Base-by-base conservation (phyloP, 2,797 vertebrate species). In the Alectoris magna region DNA sequence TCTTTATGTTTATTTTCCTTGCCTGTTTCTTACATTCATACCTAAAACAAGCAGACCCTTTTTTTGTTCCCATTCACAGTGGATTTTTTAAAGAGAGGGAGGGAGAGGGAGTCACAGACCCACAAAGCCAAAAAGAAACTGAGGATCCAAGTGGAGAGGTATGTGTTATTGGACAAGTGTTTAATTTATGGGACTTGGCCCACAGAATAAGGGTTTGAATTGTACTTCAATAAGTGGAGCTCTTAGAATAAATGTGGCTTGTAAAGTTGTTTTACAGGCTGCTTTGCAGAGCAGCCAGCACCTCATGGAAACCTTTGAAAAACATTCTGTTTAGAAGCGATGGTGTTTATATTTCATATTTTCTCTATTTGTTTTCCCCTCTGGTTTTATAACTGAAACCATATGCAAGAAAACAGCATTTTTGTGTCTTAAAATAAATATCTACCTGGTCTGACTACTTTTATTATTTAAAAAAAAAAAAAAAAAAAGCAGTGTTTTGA, bases 141-240 rank as follows among this genome's bases (percentile, higher is more conserved):
- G 67, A 80, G 59, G 16, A 90, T 94, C 96, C 97, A 97, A 94
- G 93, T 46, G 53, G 94, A 97, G 95, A 97, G 96, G 97, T 97
- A 97, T 97, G 97, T 96, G 97, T 97, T 97, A 96, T 97, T 97
- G 96, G 97, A 98, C 96, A 96, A 94, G 75, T 90, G 90, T 96
- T 97, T 97, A 96, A 97, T 97, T 95, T 96, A 95, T 96, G 90
- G 73, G 94, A 92, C 90, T 96, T 98, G 97, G 97, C 96, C 23
- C 13, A 70, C 93, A 75, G 93, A 94, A 94, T 91, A 96, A 73
- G 95, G 90, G 93, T 94, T 96, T 96, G 96, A 95, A 97, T 96
- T 64, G n/a, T 94, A 88, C 96, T 97, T 96, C 94, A 96, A 95
- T 94, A 96, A 96, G 89, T 92, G 86, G 91, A 85, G 89, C 91